A percentile compares a stretch with the other conserved stretches of the same genome.
These are phyloP conservation scores for Andrena bucephala DNA, from an alignment of 2,888 invertebrate genomes.

Conservation along the genomic window DNA sequence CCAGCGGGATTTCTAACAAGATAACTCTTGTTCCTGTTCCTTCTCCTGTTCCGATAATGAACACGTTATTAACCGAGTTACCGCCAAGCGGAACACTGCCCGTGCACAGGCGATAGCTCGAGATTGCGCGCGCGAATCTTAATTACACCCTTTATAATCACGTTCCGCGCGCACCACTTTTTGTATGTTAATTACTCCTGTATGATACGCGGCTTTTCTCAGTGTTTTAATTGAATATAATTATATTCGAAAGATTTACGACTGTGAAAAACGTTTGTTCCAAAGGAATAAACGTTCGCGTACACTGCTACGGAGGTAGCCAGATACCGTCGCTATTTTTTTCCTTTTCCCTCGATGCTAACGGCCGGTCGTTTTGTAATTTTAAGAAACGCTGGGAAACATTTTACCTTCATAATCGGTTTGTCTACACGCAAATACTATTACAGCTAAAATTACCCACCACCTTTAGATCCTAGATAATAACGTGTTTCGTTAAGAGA, in stretches of 20 bases:
- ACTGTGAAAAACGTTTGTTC: background rate
- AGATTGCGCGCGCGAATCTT: conserved; percentile 23
- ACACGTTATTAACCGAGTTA: conserved; percentile 42
- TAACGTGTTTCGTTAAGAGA: background rate
- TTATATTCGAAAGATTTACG: background rate
- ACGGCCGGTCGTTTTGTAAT: background rate
- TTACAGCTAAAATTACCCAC: no score
- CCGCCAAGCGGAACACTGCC: conserved; percentile 26
- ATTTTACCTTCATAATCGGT: background rate
- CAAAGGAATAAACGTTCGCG: background rate
- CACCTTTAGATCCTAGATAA: no score
- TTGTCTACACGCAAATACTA: background rate
- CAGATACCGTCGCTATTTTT: background rate
- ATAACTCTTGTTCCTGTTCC: conserved; percentile 50
- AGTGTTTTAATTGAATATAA: conserved; percentile 2
- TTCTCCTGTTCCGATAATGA: conserved; percentile 44
- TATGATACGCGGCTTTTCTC: background rate
- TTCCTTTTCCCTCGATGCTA: no score
- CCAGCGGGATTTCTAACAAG: conserved; percentile 33
- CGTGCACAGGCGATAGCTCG: conserved; percentile 20
- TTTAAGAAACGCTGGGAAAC: conserved; percentile 3
- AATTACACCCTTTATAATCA: conserved; percentile 24
- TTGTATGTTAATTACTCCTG: conserved; percentile 25
- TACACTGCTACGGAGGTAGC: background rate
- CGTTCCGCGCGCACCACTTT: conserved; percentile 19